Base-by-base conservation (phyloP, 2,797 vertebrate genomes). In the Lycodopsis pacificus region DNA sequence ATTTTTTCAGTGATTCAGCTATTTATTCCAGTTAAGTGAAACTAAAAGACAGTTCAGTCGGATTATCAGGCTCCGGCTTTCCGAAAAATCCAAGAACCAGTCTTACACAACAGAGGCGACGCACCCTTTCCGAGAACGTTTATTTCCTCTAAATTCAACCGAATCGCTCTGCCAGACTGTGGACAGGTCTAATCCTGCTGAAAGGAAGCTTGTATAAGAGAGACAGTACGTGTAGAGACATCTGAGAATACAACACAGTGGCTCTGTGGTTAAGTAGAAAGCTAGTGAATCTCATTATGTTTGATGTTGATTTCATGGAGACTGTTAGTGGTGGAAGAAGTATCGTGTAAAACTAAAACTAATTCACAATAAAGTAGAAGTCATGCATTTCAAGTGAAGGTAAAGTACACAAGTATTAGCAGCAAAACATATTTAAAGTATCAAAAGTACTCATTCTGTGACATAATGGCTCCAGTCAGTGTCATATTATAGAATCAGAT, bases 61-160 rank as follows among this genome's bases (percentile, higher is more conserved):
- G 5, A 19, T 12, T n/a, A 10, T 56, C 1, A 36, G 2, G 4
- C 5, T 14, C 36, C 5, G 61, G 11, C 42, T 15, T 20, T 25
- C 38, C 15, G 11, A 59, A 59, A 25, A 10, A 19, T 34, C 44
- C 9, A 2, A 13, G 2, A 22, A 46, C 27, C 8, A 38, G 32
- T 53, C 4, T 72, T 57, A 32, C 57, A 44, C 36, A 44, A 12
- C 15, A 13, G 5, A 19, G 8, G 30, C 8, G 71, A 36, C 78
- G 67, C 82, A 62, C 73, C 83, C 53, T 80, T 42, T 1, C 9
- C 14, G 9, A 32, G 49, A 79, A 81, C 8, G 0, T 17, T 10
- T 2, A 15, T 58, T 30, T 51, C 20, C 0, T 0, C 4, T 34
- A 3, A 73, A 58, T 42, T 62, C 15, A 49, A n/a, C 7, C 1